Evolutionary conservation across 1,140 invertebrate genomes (phyloP).

Genomic region (Drosophila watanabei): DNA sequence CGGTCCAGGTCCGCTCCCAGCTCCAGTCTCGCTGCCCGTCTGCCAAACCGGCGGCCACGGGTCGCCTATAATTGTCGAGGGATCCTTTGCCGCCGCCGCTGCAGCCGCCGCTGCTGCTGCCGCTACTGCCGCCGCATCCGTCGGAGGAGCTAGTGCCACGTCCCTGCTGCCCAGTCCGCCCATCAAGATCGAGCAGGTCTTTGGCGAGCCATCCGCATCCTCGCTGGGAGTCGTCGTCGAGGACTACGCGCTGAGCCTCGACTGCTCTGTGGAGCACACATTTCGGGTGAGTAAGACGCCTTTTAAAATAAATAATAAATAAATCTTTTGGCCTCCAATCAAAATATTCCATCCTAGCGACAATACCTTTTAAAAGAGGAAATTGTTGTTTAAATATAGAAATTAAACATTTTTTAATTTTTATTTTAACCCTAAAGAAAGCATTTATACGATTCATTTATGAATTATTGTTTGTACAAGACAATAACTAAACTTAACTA

Average conservation of each 20-base stretch:
- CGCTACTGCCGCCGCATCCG: conserved; percentile 51
- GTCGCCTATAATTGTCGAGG: conserved; percentile 76
- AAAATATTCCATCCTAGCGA: too few species aligned
- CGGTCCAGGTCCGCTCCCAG: conserved; percentile 47
- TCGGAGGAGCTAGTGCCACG: conserved; percentile 29
- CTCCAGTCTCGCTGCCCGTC: conserved; percentile 36
- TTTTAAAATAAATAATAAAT: neutral
- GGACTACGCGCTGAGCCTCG: conserved; percentile 74
- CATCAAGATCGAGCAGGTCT: conserved; percentile 82
- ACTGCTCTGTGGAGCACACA: conserved; percentile 69
- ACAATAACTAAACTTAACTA: too few species aligned
- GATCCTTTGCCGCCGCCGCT: conserved; percentile 54
- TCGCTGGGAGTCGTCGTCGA: conserved; percentile 62
- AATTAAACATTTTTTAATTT: too few species aligned
- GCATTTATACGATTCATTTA: too few species aligned
- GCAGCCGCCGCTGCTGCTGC: conserved; percentile 60
- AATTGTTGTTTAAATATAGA: too few species aligned
- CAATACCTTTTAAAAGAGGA: too few species aligned
- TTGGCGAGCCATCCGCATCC: conserved; percentile 68
- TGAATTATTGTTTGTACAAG: too few species aligned
- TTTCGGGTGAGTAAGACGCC: conserved; percentile 69
- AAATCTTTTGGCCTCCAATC: too few species aligned
- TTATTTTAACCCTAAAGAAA: too few species aligned
- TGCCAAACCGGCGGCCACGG: conserved; percentile 53
- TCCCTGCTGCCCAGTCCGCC: conserved; percentile 69